Percentiles rank a stretch among this genome's conserved stretches.
phyloP scores from a whole-genome alignment of 2,797 vertebrate genomes.

The Cossypha niveicapilla region DNA sequence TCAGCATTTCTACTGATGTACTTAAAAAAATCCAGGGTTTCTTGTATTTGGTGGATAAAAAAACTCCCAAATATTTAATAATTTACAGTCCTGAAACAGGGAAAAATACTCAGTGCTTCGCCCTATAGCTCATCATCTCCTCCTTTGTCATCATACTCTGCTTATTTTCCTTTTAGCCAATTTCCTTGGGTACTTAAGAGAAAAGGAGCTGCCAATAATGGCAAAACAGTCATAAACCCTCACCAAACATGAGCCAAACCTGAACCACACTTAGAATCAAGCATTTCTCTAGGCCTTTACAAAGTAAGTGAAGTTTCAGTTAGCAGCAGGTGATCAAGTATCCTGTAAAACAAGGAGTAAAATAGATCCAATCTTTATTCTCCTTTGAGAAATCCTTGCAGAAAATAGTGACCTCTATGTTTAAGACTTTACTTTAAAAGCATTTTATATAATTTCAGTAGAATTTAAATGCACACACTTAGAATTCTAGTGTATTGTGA shows the following conservation, averaged over 20 bases:
- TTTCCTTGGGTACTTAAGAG: neutral
- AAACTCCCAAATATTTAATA: fast-evolving
- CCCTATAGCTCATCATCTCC: neutral
- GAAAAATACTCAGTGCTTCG: neutral
- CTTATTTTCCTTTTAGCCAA: neutral
- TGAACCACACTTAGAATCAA: neutral
- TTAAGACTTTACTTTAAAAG: neutral
- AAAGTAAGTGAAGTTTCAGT: neutral
- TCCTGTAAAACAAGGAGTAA: neutral
- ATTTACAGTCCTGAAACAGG: neutral
- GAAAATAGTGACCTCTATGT: neutral
- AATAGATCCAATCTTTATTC: neutral
- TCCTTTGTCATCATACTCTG: neutral
- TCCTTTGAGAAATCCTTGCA: neutral
- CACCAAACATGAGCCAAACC: neutral
- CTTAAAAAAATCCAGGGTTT: neutral
- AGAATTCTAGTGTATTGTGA: neutral
- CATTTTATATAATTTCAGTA: neutral
- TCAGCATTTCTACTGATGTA: neutral
- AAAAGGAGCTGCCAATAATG: neutral
- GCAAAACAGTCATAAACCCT: neutral
- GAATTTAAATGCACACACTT: neutral
- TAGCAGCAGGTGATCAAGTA: neutral
- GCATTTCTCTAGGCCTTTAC: neutral
- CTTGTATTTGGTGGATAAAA: neutral